A percentile compares a stretch with the other conserved stretches of the same genome.
phyloP scores from a whole-genome alignment of 2,888 invertebrate genomes.

The Drosophila gaucha region DNA sequence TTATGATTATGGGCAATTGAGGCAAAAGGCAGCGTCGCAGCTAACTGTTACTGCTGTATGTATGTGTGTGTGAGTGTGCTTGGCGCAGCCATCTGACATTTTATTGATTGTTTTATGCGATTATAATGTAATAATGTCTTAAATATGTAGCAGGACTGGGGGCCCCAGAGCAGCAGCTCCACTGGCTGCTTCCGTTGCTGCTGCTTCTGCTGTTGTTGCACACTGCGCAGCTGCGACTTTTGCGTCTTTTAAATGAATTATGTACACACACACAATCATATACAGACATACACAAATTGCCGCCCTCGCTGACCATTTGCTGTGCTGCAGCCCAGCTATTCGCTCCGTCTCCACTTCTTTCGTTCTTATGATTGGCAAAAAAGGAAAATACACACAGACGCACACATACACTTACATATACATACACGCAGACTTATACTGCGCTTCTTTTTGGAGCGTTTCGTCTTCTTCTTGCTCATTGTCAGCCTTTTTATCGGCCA shows the following conservation, averaged over 20 bases:
- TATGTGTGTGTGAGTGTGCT: too few species aligned
- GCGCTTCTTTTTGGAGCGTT: neutral
- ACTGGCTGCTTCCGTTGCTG: conserved; percentile 19
- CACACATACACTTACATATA: conserved; percentile 11
- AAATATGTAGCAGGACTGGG: conserved; percentile 60
- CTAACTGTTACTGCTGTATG: conserved; percentile 17
- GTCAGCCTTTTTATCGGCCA: conserved; percentile 42
- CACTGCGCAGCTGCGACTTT: conserved; percentile 72
- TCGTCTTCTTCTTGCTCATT: conserved; percentile 11
- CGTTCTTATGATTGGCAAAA: conserved; percentile 78
- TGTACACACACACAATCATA: conserved; percentile 36
- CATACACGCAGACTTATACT: conserved; percentile 5
- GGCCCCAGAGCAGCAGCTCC: conserved; percentile 15
- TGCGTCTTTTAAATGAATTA: conserved; percentile 72
- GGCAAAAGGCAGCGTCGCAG: conserved; percentile 33
- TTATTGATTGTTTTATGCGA: conserved; percentile 83
- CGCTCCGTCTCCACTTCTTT: conserved; percentile 25
- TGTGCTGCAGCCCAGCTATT: conserved; percentile 40
- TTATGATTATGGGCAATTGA: conserved; percentile 72
- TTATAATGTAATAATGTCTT: conserved; percentile 82
- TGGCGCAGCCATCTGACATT: conserved; percentile 61
- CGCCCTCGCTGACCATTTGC: conserved; percentile 64
- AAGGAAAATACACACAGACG: conserved; percentile 38
- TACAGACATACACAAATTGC: conserved; percentile 18
- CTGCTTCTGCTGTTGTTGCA: conserved; percentile 24